Base-by-base conservation (phyloP, 2,113 vertebrate genomes). In the Syrrhaptes paradoxus region DNA sequence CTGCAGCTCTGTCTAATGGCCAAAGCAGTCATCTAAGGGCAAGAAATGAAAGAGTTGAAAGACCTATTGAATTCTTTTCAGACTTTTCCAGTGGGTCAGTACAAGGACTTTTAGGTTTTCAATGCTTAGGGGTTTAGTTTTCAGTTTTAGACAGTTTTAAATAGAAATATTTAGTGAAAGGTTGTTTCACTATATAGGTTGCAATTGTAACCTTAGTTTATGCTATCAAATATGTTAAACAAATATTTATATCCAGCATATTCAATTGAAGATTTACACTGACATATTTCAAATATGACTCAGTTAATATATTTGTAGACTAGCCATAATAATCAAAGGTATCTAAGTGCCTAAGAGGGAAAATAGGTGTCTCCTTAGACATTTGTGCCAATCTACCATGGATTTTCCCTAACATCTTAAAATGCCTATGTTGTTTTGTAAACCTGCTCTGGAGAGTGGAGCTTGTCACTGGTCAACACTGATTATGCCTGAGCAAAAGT, bases 31-130 rank as follows among this genome's bases (percentile, higher is more conserved):
- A 58, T 79, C 67, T 63, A 86, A 74, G 66, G 68, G 67, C 46
- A 83, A 87, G 85, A 90, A 91, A 68, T 49, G 25, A 91, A 86
- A 95, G 70, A 85, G 54, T 83, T 86, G 66, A 84, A 75, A 71
- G 34, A 87, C 25, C 36, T 93, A 49, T 19, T 49, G 77, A 76
- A 89, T 18, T 61, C 9, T 54, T 87, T 55, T 43, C 71, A 87
- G 15, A 28, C 13, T 73, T 85, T 87, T 78, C 52, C 41, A 65
- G 11, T 49, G 68, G 36, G 66, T 83, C 19, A 67, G 25, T 63
- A 52, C 13, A 67, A n/a, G 70, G 15, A 73, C 17, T 68, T 85
- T 63, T 52, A 38, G 57, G 10, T 9, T 66, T 79, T 88, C n/a
- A 86, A 25, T 65, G 72, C 38, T 57, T 43, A 80, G 48, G n/a